A percentile compares a stretch with the other conserved stretches of the same genome.
These are phyloP conservation scores for Flabesymbios commensalis DNA, from an alignment of 2,888 invertebrate species.

Conservation along the genomic window DNA sequence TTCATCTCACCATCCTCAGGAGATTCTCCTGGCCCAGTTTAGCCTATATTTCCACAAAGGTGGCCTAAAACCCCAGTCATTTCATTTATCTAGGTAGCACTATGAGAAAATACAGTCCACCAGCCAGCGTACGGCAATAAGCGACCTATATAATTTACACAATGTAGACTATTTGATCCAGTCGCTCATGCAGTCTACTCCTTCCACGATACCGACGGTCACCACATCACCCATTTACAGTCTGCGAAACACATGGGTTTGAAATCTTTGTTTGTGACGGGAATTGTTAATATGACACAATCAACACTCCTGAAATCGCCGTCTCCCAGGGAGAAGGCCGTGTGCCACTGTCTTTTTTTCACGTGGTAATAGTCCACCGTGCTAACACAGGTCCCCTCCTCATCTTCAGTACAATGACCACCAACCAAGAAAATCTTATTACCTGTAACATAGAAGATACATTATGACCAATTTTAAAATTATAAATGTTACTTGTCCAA, in stretches of 20 bases:
- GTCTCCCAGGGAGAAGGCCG: background rate
- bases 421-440: conserved; percentile 5
- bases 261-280: conserved; percentile 1
- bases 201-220: background rate
- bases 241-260: background rate
- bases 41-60: too few relatives aligned
- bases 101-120: too few relatives aligned
- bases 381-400: background rate
- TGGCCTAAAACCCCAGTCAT: too few relatives aligned
- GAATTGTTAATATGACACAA: background rate
- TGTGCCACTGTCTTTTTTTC: background rate
- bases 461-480: too few relatives aligned
- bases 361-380: conserved; percentile 5
- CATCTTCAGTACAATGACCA: conserved; percentile 1
- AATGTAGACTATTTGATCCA: too few relatives aligned
- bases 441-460: background rate
- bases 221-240: conserved; percentile 14
- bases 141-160: too few relatives aligned
- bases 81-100: too few relatives aligned
- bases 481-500: too few relatives aligned
- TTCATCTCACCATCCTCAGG: too few relatives aligned
- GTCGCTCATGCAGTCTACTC: too few relatives aligned
- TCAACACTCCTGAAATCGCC: background rate
- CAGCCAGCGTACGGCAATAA: too few relatives aligned
- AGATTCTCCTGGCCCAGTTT: too few relatives aligned